Base-by-base conservation (phyloP, 2,888 invertebrate genomes). In the Lottia scabra region DNA sequence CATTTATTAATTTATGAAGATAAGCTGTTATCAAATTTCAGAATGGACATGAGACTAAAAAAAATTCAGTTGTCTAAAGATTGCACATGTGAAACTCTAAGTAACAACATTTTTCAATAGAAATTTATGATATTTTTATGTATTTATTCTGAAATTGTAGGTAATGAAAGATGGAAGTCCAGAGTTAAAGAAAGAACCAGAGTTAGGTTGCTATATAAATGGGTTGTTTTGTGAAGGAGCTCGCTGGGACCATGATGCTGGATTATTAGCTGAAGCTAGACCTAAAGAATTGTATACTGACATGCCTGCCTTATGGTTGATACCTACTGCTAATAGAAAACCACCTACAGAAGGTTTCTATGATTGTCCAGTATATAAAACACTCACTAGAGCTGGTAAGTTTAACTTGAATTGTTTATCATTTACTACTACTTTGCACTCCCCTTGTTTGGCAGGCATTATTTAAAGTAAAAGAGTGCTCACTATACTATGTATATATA, bases 261-360 rank as follows among this genome's bases (percentile, higher is more conserved):
- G 81, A 68, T 76, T 80, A 69, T 82, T 89, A 66, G 76, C 82
- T 8, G 90, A 89, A 79, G 89, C 89, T 1, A 71, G 82, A 30
- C 88, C 89, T n/a, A 90, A 89, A 75, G 89, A 90, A 70, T 83
- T 90, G 56, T 90, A 85, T 83, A 94, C 93, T 38, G 93, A 94
- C 92, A 87, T 89, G 93, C 92, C 93, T 1, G 92, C 92, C 27
- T 91, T 95, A 68, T 93, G 93, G 91, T 90, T 95, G 85, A 90
- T 92, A 63, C 95, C 95, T 0, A 93, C 93, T 81, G 92, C 93
- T 78, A 90, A 91, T 80, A 93, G 94, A 85, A 89, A 90, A 67
- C 86, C 91, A 19, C 91, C 91, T 0, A 75, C 79, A 4, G 67
- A 63, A 0, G 91, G 91, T 45, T 79, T 88, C 63, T 93, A 93